Percentiles rank a stretch among this genome's conserved stretches.
These are phyloP conservation scores for Apeira syringaria DNA, from an alignment of 2,888 invertebrate genomes.

Conservation along the genomic window DNA sequence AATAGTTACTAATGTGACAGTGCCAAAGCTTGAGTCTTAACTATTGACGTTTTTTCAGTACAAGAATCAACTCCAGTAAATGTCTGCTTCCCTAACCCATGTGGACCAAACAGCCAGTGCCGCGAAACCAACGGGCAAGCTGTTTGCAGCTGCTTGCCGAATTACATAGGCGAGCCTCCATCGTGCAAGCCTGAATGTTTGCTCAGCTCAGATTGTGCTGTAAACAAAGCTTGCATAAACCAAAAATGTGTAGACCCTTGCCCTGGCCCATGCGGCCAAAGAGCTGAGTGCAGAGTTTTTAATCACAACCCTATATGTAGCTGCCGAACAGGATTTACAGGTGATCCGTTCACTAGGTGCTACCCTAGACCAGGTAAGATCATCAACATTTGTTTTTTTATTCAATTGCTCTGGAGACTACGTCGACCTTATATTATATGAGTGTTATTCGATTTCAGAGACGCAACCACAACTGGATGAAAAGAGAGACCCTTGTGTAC, in stretches of 20 bases:
- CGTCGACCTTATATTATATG: conserved; percentile 2
- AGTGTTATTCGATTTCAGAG: conserved; percentile 39
- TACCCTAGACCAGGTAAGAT: conserved; percentile 75
- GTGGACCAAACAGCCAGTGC: conserved; percentile 86
- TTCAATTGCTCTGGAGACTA: not conserved
- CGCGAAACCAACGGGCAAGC: conserved; percentile 83
- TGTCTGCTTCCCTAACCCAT: conserved; percentile 84
- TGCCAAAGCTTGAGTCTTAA: no score
- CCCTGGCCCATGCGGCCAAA: conserved; percentile 87
- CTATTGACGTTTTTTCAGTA: conserved; percentile 68
- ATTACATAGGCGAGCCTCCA: conserved; percentile 87
- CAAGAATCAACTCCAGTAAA: conserved; percentile 64
- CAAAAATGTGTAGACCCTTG: conserved; percentile 89
- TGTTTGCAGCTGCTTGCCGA: conserved; percentile 88
- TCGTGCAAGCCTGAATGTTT: conserved; percentile 87
- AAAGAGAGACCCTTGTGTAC: conserved; percentile 84
- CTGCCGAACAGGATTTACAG: conserved; percentile 84
- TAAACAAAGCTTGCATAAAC: conserved; percentile 86
- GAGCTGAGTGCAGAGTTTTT: conserved; percentile 87
- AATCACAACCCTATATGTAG: conserved; percentile 89
- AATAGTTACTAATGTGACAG: no score
- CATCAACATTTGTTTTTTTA: not conserved
- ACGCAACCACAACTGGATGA: conserved; percentile 63
- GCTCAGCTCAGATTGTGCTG: conserved; percentile 86
- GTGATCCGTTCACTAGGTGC: conserved; percentile 88